A percentile compares a stretch with the other conserved stretches of the same genome.
Evolutionary conservation across 2,888 invertebrate species (phyloP).

Genomic region (Lymantria dispar): DNA sequence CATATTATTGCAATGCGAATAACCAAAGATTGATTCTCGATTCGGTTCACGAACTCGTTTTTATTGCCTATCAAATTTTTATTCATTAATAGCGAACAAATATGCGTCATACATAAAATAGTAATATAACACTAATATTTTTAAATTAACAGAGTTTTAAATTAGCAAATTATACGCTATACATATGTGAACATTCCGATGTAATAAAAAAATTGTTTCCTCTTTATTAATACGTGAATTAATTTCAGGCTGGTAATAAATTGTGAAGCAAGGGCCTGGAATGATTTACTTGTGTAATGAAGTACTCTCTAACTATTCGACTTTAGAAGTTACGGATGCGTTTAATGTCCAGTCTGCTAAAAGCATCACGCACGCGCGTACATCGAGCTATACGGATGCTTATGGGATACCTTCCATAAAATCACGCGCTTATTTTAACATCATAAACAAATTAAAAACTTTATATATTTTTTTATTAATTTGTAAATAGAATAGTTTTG

Average conservation of each 20-base stretch:
- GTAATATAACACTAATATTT: slow-evolving; percentile 14
- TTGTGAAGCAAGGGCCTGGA: slow-evolving; percentile 29
- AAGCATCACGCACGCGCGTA: slow-evolving; percentile 62
- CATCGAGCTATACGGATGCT: slow-evolving; percentile 50
- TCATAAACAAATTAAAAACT: slow-evolving; percentile 7
- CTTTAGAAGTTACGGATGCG: slow-evolving; percentile 57
- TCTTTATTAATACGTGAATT: slow-evolving; percentile 21
- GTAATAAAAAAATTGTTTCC: slow-evolving; percentile 18
- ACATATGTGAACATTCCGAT: slow-evolving; percentile 13
- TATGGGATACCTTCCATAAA: slow-evolving; percentile 41
- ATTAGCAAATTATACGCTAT: slow-evolving; percentile 19
- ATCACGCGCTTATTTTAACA: slow-evolving; percentile 30
- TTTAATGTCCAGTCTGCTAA: slow-evolving; percentile 65
- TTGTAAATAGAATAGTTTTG: neutral
- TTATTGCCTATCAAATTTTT: slow-evolving; percentile 49
- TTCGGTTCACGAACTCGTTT: slow-evolving; percentile 49
- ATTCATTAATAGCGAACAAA: slow-evolving; percentile 24
- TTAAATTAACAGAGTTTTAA: slow-evolving; percentile 8
- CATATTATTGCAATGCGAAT: slow-evolving; percentile 52
- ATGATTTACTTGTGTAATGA: slow-evolving; percentile 40
- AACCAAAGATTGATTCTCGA: slow-evolving; percentile 47
- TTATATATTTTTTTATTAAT: neutral
- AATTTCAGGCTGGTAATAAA: slow-evolving; percentile 23
- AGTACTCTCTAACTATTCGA: slow-evolving; percentile 46
- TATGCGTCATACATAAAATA: slow-evolving; percentile 20